These are phyloP conservation scores for Passer domesticus DNA, from an alignment of 2,113 vertebrate genomes.

Conservation along the genomic window DNA sequence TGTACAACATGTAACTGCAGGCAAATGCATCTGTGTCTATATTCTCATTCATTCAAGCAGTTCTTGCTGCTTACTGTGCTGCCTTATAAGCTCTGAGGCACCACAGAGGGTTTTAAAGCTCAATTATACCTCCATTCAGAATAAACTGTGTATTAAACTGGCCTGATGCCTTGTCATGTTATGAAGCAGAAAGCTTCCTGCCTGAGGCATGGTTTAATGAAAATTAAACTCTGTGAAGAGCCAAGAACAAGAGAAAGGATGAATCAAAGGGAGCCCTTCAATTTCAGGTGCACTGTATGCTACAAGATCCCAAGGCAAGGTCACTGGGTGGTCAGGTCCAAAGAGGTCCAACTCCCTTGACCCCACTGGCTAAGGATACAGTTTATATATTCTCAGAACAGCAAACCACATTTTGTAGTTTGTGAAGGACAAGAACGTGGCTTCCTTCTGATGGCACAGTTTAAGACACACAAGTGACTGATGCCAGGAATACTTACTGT, in stretches of 20 bases:
- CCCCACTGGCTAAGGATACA: background rate
- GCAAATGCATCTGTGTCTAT: background rate
- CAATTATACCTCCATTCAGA: background rate
- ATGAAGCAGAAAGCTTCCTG: background rate
- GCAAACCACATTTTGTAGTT: background rate
- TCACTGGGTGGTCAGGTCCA: background rate
- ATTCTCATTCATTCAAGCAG: background rate
- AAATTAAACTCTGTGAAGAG: background rate
- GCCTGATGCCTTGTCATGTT: background rate
- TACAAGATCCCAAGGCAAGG: background rate
- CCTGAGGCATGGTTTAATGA: background rate
- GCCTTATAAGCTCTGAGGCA: background rate
- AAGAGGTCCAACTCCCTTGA: background rate
- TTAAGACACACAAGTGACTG: background rate
- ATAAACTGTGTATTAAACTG: background rate
- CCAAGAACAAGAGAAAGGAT: background rate
- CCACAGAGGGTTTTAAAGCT: background rate
- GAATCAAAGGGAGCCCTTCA: background rate
- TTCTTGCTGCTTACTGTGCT: background rate
- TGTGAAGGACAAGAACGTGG: background rate
- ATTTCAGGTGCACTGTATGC: background rate
- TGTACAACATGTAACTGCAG: background rate
- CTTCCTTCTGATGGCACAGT: background rate
- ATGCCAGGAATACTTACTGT: conserved; percentile 85
- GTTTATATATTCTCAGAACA: background rate